Evolutionary conservation across 2,113 vertebrate genomes (phyloP).

Genomic region (Fulica atra): DNA sequence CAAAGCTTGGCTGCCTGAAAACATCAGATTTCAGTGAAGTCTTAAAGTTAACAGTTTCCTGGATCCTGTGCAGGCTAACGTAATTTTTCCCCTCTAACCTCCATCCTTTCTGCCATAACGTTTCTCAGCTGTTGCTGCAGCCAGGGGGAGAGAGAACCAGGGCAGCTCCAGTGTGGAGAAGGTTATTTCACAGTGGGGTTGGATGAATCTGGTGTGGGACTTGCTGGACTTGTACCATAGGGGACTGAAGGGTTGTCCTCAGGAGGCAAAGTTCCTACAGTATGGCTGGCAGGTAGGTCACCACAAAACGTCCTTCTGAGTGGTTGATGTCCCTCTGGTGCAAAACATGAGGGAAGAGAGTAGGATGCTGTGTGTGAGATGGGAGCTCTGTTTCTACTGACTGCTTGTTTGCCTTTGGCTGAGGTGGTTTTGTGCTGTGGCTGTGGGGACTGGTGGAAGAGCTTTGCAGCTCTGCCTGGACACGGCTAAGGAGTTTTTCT

Average conservation of each 20-base stretch:
- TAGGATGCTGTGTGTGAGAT: neutral
- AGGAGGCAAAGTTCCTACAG: accelerated
- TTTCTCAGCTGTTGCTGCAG: neutral
- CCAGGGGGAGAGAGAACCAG: neutral
- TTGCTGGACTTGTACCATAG: neutral
- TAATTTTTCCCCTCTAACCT: neutral
- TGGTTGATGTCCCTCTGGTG: accelerated
- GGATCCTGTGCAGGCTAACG: conserved; percentile 1
- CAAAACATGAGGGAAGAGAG: neutral
- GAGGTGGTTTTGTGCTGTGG: neutral
- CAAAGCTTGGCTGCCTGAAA: conserved; percentile 27
- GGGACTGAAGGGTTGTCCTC: neutral
- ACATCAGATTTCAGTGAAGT: conserved; percentile 7
- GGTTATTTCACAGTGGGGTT: neutral
- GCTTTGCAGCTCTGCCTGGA: neutral
- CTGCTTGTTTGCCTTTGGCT: neutral
- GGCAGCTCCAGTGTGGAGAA: neutral
- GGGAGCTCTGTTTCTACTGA: neutral
- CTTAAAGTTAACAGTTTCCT: conserved; percentile 56
- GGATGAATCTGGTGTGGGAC: neutral
- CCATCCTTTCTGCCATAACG: accelerated
- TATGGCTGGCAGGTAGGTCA: conserved; percentile 6
- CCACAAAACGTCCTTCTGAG: neutral
- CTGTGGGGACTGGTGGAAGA: neutral
- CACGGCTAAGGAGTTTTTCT: accelerated